phyloP scores from a whole-genome alignment of 2,888 invertebrate genomes.

The Emmelina monodactyla region DNA sequence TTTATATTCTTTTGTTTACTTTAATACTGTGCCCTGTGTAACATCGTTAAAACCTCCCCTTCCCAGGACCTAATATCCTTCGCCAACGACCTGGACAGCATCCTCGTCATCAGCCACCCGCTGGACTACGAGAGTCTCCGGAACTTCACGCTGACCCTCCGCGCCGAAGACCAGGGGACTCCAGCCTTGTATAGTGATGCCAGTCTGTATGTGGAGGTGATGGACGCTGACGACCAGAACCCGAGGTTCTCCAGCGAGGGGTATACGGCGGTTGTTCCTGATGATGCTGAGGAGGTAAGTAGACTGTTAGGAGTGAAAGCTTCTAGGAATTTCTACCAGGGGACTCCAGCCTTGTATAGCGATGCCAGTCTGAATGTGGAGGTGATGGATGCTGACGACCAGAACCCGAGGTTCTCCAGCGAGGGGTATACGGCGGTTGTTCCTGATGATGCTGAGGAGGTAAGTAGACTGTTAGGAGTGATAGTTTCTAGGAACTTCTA shows the following conservation, averaged over 20 bases:
- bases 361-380: constrained; percentile 78
- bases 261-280: constrained; percentile 74
- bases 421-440: constrained; percentile 78
- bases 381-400: constrained; percentile 89
- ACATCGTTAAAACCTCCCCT: not conserved
- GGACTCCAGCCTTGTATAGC: constrained; percentile 78
- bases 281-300: constrained; percentile 59
- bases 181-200: constrained; percentile 82
- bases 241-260: constrained; percentile 81
- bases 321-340: too few species aligned
- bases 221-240: constrained; percentile 93
- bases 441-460: constrained; percentile 67
- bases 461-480: too few species aligned
- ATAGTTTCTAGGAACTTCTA: too few species aligned
- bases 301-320: too few species aligned
- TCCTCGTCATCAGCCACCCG: constrained; percentile 78
- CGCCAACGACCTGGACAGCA: constrained; percentile 85
- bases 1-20: too few species aligned
- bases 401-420: constrained; percentile 83
- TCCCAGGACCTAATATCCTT: constrained; percentile 81
- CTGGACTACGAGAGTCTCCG: constrained; percentile 84
- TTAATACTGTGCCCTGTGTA: too few species aligned
- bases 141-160: constrained; percentile 78
- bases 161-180: constrained; percentile 82
- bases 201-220: constrained; percentile 74